A percentile compares a stretch with the other conserved stretches of the same genome.
Evolutionary conservation across 2,113 vertebrate species (phyloP).

Genomic region (Galbula dea): DNA sequence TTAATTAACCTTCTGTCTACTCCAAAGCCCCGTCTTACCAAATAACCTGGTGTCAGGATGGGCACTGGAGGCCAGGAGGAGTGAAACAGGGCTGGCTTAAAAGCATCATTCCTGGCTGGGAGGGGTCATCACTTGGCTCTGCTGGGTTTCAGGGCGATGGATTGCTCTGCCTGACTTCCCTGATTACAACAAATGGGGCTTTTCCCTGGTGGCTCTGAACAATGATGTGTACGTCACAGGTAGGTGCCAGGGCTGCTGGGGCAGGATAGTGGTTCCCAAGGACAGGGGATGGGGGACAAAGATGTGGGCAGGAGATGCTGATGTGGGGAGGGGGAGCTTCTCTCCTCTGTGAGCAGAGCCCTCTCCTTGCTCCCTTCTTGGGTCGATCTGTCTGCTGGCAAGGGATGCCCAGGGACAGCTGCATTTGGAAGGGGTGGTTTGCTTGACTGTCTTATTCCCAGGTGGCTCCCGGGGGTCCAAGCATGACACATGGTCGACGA

Average conservation of each 20-base stretch:
- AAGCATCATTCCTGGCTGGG: rapidly evolving
- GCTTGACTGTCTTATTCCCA: slow-evolving; percentile 13
- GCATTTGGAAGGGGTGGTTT: background rate
- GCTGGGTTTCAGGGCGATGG: slow-evolving; percentile 81
- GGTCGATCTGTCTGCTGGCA: rapidly evolving
- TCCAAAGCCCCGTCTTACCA: background rate
- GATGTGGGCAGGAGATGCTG: rapidly evolving
- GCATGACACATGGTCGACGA: slow-evolving; percentile 92
- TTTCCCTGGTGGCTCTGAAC: slow-evolving; percentile 88
- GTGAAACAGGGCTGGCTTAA: background rate
- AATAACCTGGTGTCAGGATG: background rate
- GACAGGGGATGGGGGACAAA: background rate
- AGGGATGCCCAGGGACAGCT: background rate
- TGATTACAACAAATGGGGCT: slow-evolving; percentile 96
- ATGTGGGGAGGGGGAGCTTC: background rate
- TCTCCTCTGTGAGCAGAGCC: background rate
- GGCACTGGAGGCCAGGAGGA: background rate
- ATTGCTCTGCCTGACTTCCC: slow-evolving; percentile 90
- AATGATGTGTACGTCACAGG: slow-evolving; percentile 93
- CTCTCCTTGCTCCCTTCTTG: background rate
- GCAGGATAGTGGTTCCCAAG: background rate
- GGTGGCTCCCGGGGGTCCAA: slow-evolving; percentile 91
- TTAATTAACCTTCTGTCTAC: background rate
- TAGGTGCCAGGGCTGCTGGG: slow-evolving; percentile 44
- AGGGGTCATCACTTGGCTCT: background rate